These are phyloP conservation scores for Microplitis deprimator DNA, from an alignment of 2,888 invertebrate species.

Conservation along the genomic window DNA sequence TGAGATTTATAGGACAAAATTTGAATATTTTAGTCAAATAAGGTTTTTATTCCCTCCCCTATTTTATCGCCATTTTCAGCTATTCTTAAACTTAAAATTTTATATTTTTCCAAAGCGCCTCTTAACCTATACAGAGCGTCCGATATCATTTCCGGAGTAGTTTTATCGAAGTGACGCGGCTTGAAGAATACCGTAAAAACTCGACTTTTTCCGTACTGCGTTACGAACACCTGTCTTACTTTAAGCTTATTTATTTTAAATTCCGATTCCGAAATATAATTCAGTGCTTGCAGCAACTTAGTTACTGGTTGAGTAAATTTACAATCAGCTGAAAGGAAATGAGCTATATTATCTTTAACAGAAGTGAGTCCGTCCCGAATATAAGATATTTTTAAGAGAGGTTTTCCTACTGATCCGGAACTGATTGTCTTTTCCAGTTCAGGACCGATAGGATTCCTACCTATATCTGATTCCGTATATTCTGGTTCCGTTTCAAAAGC, in stretches of 20 bases:
- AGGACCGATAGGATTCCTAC: neutral
- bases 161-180: constrained; percentile 5
- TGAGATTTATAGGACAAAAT: neutral
- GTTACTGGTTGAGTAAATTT: constrained; percentile 5
- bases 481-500: neutral
- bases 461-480: too few relatives aligned
- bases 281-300: constrained; percentile 15
- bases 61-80: constrained; percentile 2
- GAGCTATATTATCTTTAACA: constrained; percentile 21
- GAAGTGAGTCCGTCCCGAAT: constrained; percentile 27
- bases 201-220: neutral
- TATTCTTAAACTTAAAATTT: neutral
- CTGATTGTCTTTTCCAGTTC: too few relatives aligned
- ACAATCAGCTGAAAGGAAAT: constrained; percentile 35
- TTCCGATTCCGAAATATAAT: neutral
- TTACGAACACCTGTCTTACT: constrained; percentile 9
- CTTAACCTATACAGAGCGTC: neutral
- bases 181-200: constrained; percentile 14
- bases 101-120: neutral
- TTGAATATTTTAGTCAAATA: too few relatives aligned
- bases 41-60: neutral
- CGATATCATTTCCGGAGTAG: neutral
- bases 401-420: neutral
- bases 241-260: neutral
- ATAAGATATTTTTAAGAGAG: neutral